Evolutionary conservation across 2,888 invertebrate species (phyloP).

Genomic region (Amaurobius ferox): DNA sequence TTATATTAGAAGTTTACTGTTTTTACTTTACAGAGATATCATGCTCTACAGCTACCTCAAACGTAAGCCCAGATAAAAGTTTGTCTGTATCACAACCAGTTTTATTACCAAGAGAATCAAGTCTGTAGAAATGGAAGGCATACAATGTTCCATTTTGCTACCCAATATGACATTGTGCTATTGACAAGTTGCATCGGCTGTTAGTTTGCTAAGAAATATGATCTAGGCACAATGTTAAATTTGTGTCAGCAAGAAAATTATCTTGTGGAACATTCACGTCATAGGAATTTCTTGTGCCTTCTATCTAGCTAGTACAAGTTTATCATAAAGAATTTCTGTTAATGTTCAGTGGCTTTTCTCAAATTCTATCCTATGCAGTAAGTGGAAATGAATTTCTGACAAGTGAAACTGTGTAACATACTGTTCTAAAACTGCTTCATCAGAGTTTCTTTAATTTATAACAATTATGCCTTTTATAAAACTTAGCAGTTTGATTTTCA

Average conservation of each 20-base stretch:
- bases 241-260: constrained; percentile 21
- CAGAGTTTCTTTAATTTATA: not conserved
- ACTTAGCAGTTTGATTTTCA: not conserved
- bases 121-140: constrained; percentile 33
- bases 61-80: constrained; percentile 51
- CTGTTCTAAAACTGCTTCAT: not conserved
- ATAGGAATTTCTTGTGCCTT: constrained; percentile 67
- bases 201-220: not conserved
- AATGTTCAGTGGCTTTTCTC: constrained; percentile 46
- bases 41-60: constrained; percentile 70
- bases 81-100: constrained; percentile 52
- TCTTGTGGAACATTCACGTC: constrained; percentile 35
- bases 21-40: constrained; percentile 47
- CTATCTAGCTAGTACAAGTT: constrained; percentile 70
- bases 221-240: not conserved
- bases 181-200: not conserved
- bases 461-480: not conserved
- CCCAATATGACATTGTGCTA: constrained; percentile 9
- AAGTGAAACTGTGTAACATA: not conserved
- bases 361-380: constrained; percentile 47
- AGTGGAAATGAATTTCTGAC: constrained; percentile 23
- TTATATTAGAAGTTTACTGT: too few relatives aligned
- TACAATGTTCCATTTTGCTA: constrained; percentile 3
- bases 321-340: constrained; percentile 51
- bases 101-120: constrained; percentile 67